Conservation (phyloP, 2,888 invertebrate genomes). For the Abrostola triplasia region DNA sequence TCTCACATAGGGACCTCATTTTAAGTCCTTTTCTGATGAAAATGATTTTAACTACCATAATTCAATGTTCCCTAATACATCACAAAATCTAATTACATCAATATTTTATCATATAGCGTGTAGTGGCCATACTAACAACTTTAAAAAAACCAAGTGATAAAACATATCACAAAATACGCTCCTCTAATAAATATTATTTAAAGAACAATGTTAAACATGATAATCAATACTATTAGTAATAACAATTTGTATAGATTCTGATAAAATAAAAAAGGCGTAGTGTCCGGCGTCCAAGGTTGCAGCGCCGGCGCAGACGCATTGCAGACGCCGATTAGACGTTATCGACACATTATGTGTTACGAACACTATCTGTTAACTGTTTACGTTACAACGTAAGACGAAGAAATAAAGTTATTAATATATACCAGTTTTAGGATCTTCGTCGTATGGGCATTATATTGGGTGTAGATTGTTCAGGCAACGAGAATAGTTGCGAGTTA, state of each 20-base stretch:
- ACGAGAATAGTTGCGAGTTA: too few relatives aligned
- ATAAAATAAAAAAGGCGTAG: constrained; percentile 51
- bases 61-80: too few relatives aligned
- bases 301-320: constrained; percentile 65
- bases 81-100: too few relatives aligned
- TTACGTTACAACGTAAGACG: constrained; percentile 5
- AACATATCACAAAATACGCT: background rate
- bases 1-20: too few relatives aligned
- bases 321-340: constrained; percentile 65
- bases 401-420: constrained; percentile 2
- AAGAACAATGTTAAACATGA: background rate
- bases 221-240: constrained; percentile 6
- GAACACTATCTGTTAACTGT: constrained; percentile 22
- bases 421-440: background rate
- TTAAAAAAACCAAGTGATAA: background rate
- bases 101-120: too few relatives aligned
- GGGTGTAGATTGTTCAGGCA: too few relatives aligned
- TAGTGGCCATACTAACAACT: too few relatives aligned
- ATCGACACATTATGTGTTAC: constrained; percentile 46
- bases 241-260: constrained; percentile 27
- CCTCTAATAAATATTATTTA: background rate
- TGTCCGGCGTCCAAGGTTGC: constrained; percentile 66
- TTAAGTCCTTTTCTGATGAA: too few relatives aligned
- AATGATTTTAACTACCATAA: too few relatives aligned
- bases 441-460: too few relatives aligned